Conservation (phyloP, 2,888 invertebrate genomes). For the Ochlodes sylvanus region DNA sequence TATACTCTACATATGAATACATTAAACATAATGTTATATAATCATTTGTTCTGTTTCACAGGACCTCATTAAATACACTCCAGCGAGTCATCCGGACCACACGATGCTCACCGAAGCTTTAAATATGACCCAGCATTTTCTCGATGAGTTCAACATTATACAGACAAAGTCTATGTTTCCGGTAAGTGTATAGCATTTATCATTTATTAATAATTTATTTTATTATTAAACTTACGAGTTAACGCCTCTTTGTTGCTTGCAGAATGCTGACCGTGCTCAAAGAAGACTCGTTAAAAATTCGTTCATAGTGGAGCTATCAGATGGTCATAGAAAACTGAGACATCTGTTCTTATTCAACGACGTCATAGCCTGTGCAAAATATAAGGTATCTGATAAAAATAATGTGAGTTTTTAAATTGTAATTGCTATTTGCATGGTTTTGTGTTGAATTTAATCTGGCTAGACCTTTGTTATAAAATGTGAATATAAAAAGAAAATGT, state of each 20-base stretch:
- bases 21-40: too few species aligned
- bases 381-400: slow-evolving; percentile 85
- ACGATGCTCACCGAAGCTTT: slow-evolving; percentile 91
- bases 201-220: too few species aligned
- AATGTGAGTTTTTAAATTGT: slow-evolving; percentile 30
- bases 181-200: slow-evolving; percentile 77
- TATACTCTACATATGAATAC: too few species aligned
- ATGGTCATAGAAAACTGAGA: slow-evolving; percentile 94
- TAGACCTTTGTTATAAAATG: too few species aligned
- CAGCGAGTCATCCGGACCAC: slow-evolving; percentile 91
- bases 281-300: slow-evolving; percentile 97
- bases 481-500: background rate
- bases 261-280: slow-evolving; percentile 92
- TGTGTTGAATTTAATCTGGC: too few species aligned
- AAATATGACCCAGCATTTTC: slow-evolving; percentile 94
- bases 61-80: slow-evolving; percentile 92
- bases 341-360: slow-evolving; percentile 98
- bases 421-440: slow-evolving; percentile 2
- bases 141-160: slow-evolving; percentile 95
- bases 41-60: slow-evolving; percentile 57
- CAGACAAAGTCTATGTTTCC: slow-evolving; percentile 93
- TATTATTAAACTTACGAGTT: too few species aligned
- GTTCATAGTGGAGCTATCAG: slow-evolving; percentile 96
- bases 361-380: slow-evolving; percentile 97
- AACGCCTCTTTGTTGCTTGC: slow-evolving; percentile 37